A percentile compares a stretch with the other conserved stretches of the same genome.
phyloP scores from a whole-genome alignment of 2,113 vertebrate genomes.

The Shinisaurus crocodilurus region DNA sequence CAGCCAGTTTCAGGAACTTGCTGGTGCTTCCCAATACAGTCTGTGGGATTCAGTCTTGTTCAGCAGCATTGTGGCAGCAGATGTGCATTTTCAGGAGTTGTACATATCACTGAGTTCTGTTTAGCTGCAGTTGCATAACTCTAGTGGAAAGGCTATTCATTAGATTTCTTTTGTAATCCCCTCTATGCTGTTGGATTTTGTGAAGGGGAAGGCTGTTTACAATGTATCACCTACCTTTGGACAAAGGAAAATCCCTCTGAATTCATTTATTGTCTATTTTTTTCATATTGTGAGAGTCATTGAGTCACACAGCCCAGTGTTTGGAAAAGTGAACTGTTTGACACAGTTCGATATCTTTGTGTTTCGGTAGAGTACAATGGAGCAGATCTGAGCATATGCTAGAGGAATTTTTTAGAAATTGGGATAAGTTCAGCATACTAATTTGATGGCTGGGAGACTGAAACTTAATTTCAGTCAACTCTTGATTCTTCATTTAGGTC shows the following conservation, averaged over 20 bases:
- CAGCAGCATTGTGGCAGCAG: not conserved
- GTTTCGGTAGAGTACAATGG: not conserved
- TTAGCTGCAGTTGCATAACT: not conserved
- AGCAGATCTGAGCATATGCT: not conserved
- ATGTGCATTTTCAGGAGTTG: slow-evolving; percentile 11
- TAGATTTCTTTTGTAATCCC: slow-evolving; percentile 22
- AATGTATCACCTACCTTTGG: slow-evolving; percentile 13
- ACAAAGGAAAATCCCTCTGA: slow-evolving; percentile 23
- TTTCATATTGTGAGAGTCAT: not conserved
- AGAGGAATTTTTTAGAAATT: not conserved
- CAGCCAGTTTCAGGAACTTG: not conserved
- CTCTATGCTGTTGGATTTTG: not conserved
- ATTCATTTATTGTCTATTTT: slow-evolving; percentile 11
- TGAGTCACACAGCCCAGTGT: slow-evolving; percentile 28
- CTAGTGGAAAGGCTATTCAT: slow-evolving; percentile 21
- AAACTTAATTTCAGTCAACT: slow-evolving; percentile 19
- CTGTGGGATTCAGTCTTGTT: not conserved
- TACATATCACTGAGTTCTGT: not conserved
- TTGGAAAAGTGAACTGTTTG: not conserved
- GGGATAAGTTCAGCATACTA: not conserved
- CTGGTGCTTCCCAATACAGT: not conserved
- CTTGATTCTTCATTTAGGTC: not conserved
- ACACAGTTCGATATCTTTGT: not conserved
- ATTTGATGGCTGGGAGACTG: slow-evolving; percentile 34
- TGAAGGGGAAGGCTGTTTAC: slow-evolving; percentile 11